Evolutionary conservation across 2,797 vertebrate species (phyloP), one percentile per base, ranked within the genome.

Genomic region (Lindbergichthys nudifrons): DNA sequence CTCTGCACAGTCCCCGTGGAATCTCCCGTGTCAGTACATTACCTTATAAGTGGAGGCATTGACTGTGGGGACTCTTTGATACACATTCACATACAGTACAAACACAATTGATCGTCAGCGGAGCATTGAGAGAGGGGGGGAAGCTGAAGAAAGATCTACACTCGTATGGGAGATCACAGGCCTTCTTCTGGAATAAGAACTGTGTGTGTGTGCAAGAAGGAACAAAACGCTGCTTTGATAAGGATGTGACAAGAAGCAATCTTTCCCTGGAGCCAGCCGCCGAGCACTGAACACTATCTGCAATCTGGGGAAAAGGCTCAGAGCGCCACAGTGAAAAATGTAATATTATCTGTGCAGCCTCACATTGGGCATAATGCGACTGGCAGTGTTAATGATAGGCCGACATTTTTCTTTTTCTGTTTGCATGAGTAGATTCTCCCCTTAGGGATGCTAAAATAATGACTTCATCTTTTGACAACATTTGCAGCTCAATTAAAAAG

Each of bases 31-130:
- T 93, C 90, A 89, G 90, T 86, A 91, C 87, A 89, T 89, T 89
- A 89, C 90, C 85, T 92, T 92, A 92, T 91, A 93, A 94, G 90
- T 90, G 91, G 86, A 92, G 87, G 81, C 86, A 87, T 80, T 70
- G 92, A 92, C 91, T 93, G 85, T 76, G 86, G 90, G 91, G 92
- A 89, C 90, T 89, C 92, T 92, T 91, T 93, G 89, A 94, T 93
- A 91, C 91, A 89, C 89, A 91, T 92, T 88, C 92, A 85, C 84
- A 91, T 90, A 88, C 88, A 92, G 91, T 84, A 89, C 91, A 93
- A 92, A 93, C 91, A 92, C 90, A 89, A 93, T 91, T 92, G 93
- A 94, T 94, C 88, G 89, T 81, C 81, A 73, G 65, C 65, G 43
- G 84, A 61, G 82, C 75, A 86, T 73, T 41, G 83, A 45, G 77